Evolutionary conservation across 2,113 vertebrate genomes (phyloP).

Genomic region (Phrynocephalus versicolor): DNA sequence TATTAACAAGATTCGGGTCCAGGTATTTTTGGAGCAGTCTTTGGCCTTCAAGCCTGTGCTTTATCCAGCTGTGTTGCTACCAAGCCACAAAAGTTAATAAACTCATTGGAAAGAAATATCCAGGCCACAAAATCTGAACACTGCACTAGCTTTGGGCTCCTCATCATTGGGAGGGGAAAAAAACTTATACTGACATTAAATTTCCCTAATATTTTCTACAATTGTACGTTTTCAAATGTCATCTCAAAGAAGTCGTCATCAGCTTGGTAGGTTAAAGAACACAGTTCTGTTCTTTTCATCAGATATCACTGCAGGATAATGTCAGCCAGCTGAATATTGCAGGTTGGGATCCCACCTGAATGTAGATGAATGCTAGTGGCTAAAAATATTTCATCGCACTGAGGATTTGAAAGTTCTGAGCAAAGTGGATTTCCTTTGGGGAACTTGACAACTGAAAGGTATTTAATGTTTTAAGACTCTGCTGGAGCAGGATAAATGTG

Average conservation of each 20-base stretch:
- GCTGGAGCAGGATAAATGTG: background rate
- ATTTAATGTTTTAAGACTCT: conserved; percentile 29
- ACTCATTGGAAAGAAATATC: background rate
- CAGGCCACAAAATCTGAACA: background rate
- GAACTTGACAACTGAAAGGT: background rate
- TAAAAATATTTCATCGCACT: conserved; percentile 27
- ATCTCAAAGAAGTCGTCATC: background rate
- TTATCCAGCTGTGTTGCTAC: no score
- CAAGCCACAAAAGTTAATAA: no score
- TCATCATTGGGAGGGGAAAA: conserved; percentile 8
- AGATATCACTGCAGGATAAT: background rate
- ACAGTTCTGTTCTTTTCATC: background rate
- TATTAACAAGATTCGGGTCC: background rate
- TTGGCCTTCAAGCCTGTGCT: background rate
- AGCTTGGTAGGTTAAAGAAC: background rate
- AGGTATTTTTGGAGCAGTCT: background rate
- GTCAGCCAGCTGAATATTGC: background rate
- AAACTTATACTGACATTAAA: background rate
- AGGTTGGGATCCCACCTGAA: conserved; percentile 20
- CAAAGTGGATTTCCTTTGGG: conserved; percentile 23
- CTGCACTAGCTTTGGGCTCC: background rate
- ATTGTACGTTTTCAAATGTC: background rate
- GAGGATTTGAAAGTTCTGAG: conserved; percentile 3
- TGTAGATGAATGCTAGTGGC: background rate
- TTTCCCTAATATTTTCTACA: background rate